phyloP scores from a whole-genome alignment of 1,140 invertebrate genomes.

The Eupeodes corollae region DNA sequence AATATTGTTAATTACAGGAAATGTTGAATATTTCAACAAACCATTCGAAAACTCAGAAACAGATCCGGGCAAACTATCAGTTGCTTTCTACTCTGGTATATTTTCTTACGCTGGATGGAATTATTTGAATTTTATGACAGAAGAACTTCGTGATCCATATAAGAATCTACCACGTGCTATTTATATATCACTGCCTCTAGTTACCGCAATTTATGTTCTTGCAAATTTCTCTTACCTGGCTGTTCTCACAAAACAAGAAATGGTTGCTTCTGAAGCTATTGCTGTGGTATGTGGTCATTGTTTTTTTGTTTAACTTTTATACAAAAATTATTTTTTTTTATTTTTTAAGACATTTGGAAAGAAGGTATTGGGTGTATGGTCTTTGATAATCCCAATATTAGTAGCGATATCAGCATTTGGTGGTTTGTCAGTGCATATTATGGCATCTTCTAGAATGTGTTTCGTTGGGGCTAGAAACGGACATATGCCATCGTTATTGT shows the following conservation, averaged over 20 bases:
- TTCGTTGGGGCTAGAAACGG: conserved; percentile 85
- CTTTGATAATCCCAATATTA: conserved; percentile 71
- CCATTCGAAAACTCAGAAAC: conserved; percentile 69
- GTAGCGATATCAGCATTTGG: conserved; percentile 79
- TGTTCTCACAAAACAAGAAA: conserved; percentile 70
- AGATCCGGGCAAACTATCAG: conserved; percentile 71
- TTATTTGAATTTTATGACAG: conserved; percentile 95
- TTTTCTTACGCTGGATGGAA: conserved; percentile 95
- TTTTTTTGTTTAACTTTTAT: background rate
- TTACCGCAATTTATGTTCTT: conserved; percentile 83
- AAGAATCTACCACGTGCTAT: conserved; percentile 91
- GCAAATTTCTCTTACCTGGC: conserved; percentile 91
- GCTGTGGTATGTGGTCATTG: conserved; percentile 76
- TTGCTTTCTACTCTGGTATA: conserved; percentile 89
- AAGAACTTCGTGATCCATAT: conserved; percentile 88
- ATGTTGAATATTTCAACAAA: conserved; percentile 60
- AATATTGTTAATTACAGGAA: conserved; percentile 25
- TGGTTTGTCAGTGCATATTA: conserved; percentile 78
- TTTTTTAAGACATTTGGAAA: conserved; percentile 64
- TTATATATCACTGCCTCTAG: conserved; percentile 81
- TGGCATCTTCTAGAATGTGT: conserved; percentile 80
- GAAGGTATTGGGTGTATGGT: conserved; percentile 54
- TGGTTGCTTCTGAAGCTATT: conserved; percentile 79
- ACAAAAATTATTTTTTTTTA: conserved; percentile 3
- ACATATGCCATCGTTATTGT: conserved; percentile 73